Conservation (phyloP, 2,113 vertebrate genomes). For the Scolopax mira region DNA sequence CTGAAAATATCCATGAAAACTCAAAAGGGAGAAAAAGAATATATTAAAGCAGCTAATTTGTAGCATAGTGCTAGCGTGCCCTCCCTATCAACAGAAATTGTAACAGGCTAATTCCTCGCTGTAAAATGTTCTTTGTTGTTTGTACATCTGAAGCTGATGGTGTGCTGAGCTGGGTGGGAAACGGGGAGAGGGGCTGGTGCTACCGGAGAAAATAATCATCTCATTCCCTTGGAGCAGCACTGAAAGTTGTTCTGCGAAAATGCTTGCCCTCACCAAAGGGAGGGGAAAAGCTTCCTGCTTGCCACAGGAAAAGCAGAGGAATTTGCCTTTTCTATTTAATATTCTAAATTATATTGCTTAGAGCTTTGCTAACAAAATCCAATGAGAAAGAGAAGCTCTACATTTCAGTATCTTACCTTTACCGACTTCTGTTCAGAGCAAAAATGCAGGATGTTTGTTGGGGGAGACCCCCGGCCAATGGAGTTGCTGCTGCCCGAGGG, state of each 20-base stretch:
- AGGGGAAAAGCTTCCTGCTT: not conserved
- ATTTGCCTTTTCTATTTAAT: not conserved
- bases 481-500: accelerated
- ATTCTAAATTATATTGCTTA: not conserved
- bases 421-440: accelerated
- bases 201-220: not conserved
- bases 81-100: not conserved
- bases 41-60: not conserved
- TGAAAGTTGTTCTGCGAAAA: not conserved
- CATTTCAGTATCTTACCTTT: not conserved
- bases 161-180: not conserved
- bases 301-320: not conserved
- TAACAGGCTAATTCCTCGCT: not conserved
- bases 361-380: not conserved
- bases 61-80: not conserved
- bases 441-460: not conserved
- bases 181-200: not conserved
- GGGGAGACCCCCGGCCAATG: accelerated
- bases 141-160: not conserved
- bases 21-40: not conserved
- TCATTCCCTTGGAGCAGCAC: not conserved
- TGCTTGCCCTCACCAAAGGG: not conserved
- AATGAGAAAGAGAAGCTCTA: not conserved
- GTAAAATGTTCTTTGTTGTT: not conserved
- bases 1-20: not conserved